Conservation (phyloP, 2,888 invertebrate genomes). For the Watsonalla cultraria region DNA sequence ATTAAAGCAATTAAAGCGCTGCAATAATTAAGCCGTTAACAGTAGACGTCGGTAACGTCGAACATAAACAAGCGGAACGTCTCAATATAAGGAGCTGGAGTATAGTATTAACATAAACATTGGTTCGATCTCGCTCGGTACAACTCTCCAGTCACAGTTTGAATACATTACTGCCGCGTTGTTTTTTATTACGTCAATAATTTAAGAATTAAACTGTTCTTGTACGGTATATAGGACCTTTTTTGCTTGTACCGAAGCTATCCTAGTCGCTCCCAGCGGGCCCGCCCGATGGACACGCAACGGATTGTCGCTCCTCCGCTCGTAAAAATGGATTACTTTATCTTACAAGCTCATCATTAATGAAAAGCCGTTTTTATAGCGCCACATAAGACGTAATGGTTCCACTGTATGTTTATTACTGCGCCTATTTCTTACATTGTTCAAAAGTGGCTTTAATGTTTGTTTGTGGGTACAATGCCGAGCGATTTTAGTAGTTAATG, state of each 20-base stretch:
- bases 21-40: conserved; percentile 52
- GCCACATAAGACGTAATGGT: conserved; percentile 23
- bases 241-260: conserved; percentile 23
- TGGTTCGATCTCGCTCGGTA: conserved; percentile 52
- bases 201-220: conserved; percentile 62
- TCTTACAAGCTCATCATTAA: conserved; percentile 41
- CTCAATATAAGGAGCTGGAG: conserved; percentile 55
- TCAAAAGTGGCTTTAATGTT: conserved; percentile 7
- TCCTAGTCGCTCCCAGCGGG: conserved; percentile 34
- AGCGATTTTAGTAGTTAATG: conserved; percentile 18
- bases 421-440: conserved; percentile 3
- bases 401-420: conserved; percentile 1
- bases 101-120: conserved; percentile 69
- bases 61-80: conserved; percentile 58
- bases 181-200: conserved; percentile 68
- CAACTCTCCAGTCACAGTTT: conserved; percentile 54
- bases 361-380: conserved; percentile 31
- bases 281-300: conserved; percentile 24
- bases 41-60: conserved; percentile 34
- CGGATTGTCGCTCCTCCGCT: conserved; percentile 31
- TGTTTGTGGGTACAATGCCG: conserved; percentile 7
- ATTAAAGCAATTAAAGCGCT: conserved; percentile 26
- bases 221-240: conserved; percentile 29
- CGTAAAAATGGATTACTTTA: conserved; percentile 60
- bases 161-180: conserved; percentile 62